Evolutionary conservation across 2,797 vertebrate genomes (phyloP).

Genomic region (Rhinoraja longicauda): DNA sequence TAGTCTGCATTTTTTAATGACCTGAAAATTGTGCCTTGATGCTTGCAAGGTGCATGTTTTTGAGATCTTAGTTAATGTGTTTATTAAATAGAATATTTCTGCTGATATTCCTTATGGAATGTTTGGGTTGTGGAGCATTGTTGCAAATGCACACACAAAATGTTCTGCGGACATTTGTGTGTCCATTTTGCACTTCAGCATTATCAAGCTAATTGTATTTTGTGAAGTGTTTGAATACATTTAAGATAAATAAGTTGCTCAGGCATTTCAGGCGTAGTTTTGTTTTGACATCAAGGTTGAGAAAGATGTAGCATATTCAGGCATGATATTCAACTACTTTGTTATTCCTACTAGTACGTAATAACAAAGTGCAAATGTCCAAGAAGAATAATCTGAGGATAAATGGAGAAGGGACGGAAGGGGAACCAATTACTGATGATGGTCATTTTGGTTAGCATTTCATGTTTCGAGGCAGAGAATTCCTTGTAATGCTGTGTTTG

Average conservation of each 20-base stretch:
- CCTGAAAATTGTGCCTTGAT: not conserved
- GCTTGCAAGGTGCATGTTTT: not conserved
- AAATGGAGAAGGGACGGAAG: not conserved
- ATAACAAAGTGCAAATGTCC: not conserved
- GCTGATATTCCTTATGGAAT: not conserved
- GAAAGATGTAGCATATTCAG: not conserved
- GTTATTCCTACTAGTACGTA: not conserved
- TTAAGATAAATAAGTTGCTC: not conserved
- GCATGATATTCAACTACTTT: not conserved
- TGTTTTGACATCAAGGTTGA: not conserved
- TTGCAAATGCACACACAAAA: not conserved
- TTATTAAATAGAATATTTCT: not conserved
- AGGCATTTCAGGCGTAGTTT: not conserved
- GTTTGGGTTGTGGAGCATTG: not conserved
- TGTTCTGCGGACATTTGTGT: not conserved
- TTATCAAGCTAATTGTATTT: not conserved
- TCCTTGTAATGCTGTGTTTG: no score
- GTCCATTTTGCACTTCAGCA: not conserved
- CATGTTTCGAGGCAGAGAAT: not conserved
- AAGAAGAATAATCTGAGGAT: not conserved
- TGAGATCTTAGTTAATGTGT: not conserved
- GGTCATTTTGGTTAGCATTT: not conserved
- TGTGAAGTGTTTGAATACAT: not conserved
- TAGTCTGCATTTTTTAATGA: not conserved
- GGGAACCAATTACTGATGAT: not conserved